Conservation (phyloP, 1,140 invertebrate species). For the Latrodectus geometricus region DNA sequence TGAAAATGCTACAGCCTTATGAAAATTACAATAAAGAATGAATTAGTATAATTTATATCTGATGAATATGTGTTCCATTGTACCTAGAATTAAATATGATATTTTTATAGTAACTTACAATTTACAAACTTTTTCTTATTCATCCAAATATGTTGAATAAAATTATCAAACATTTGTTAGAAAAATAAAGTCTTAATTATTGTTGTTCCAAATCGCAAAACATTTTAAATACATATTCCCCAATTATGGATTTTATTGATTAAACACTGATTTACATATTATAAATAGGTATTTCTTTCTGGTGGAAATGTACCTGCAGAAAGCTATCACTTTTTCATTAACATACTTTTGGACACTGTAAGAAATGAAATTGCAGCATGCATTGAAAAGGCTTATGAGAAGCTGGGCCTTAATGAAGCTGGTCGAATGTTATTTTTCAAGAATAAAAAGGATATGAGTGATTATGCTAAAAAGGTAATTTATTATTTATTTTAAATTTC, state of each 20-base stretch:
- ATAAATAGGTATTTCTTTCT: slow-evolving; percentile 80
- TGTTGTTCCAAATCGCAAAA: not conserved
- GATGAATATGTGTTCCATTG: too few relatives aligned
- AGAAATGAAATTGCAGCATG: slow-evolving; percentile 96
- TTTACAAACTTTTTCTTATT: too few relatives aligned
- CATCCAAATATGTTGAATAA: too few relatives aligned
- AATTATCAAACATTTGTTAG: too few relatives aligned
- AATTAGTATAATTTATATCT: too few relatives aligned
- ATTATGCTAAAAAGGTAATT: slow-evolving; percentile 78
- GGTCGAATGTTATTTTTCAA: slow-evolving; percentile 89
- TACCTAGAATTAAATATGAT: too few relatives aligned
- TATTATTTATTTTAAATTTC: not conserved
- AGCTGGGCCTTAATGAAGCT: slow-evolving; percentile 88
- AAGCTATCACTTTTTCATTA: slow-evolving; percentile 97
- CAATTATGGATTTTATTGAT: not conserved
- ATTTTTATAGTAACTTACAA: too few relatives aligned
- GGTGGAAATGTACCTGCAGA: slow-evolving; percentile 96
- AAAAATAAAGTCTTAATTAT: not conserved
- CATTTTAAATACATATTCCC: not conserved
- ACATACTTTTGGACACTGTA: slow-evolving; percentile 94
- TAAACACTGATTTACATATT: not conserved
- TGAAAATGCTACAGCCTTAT: too few relatives aligned
- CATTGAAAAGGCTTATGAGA: slow-evolving; percentile 95
- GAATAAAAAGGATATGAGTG: slow-evolving; percentile 79
- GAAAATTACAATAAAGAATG: too few relatives aligned